phyloP scores from a whole-genome alignment of 1,140 invertebrate species.

The Eufriesea mexicana region DNA sequence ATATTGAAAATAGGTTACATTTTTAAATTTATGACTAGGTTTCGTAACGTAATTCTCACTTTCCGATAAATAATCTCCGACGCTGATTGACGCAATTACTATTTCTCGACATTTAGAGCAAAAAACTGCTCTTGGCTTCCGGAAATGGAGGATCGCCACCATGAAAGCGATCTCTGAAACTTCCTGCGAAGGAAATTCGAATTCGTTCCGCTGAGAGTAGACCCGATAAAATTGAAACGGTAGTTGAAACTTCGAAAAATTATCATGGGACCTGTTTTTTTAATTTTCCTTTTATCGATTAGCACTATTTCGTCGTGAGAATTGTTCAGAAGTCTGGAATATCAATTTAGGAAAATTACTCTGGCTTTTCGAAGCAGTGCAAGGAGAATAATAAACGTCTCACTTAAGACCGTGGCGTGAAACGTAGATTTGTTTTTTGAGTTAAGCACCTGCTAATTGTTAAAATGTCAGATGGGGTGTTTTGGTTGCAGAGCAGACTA shows the following conservation, averaged over 20 bases:
- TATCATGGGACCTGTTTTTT: background rate
- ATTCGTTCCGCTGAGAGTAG: background rate
- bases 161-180: too few relatives aligned
- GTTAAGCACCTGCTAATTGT: background rate
- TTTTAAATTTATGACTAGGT: background rate
- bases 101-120: background rate
- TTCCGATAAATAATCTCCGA: slow-evolving; percentile 4
- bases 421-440: background rate
- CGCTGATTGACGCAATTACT: background rate
- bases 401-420: too few relatives aligned
- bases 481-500: background rate
- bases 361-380: background rate
- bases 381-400: too few relatives aligned
- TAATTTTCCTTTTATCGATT: background rate
- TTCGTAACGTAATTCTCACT: slow-evolving; percentile 24
- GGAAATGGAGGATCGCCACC: background rate
- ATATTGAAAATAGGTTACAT: too few relatives aligned
- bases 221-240: background rate
- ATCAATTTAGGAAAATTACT: background rate
- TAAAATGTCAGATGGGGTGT: background rate
- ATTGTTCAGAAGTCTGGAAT: background rate
- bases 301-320: too few relatives aligned
- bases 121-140: too few relatives aligned
- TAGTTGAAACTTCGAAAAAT: background rate
- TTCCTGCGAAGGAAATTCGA: background rate